Evolutionary conservation across 2,113 vertebrate genomes (phyloP).

Genomic region (Numida meleagris): DNA sequence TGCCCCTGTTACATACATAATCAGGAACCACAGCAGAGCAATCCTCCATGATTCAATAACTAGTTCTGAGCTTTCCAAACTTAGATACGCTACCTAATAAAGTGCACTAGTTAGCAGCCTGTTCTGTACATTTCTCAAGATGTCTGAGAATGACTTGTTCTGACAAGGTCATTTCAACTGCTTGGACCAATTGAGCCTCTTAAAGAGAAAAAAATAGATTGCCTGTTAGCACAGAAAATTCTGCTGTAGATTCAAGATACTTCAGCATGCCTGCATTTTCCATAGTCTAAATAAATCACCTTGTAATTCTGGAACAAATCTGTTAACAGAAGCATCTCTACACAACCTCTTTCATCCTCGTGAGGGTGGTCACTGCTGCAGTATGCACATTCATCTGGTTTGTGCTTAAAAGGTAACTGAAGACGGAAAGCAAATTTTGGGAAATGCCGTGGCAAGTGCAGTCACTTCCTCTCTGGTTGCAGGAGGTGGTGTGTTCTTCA

Average conservation of each 20-base stretch:
- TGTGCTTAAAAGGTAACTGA: not conserved
- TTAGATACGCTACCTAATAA: not conserved
- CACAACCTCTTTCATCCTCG: not conserved
- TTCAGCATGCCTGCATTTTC: not conserved
- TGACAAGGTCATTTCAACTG: conserved; percentile 1
- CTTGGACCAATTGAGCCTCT: not conserved
- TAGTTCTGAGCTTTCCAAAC: not conserved
- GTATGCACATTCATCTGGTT: not conserved
- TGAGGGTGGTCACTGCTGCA: not conserved
- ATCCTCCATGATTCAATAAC: not conserved
- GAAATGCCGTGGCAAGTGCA: not conserved
- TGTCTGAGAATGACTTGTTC: not conserved
- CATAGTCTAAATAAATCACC: not conserved
- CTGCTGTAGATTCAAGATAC: not conserved
- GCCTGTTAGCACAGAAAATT: not conserved
- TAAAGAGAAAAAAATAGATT: not conserved
- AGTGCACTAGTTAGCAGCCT: not conserved
- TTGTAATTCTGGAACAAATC: not conserved
- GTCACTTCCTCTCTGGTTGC: not conserved
- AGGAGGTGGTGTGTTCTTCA: not conserved
- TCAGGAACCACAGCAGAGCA: not conserved
- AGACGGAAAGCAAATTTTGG: not conserved
- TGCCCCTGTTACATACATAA: not conserved
- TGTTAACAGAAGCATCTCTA: not conserved
- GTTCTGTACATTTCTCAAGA: not conserved